A percentile compares a stretch with the other conserved stretches of the same genome.
Evolutionary conservation across 92 coral and sea anemone species (phyloP).

Genomic region (Blastomussa wellsi): DNA sequence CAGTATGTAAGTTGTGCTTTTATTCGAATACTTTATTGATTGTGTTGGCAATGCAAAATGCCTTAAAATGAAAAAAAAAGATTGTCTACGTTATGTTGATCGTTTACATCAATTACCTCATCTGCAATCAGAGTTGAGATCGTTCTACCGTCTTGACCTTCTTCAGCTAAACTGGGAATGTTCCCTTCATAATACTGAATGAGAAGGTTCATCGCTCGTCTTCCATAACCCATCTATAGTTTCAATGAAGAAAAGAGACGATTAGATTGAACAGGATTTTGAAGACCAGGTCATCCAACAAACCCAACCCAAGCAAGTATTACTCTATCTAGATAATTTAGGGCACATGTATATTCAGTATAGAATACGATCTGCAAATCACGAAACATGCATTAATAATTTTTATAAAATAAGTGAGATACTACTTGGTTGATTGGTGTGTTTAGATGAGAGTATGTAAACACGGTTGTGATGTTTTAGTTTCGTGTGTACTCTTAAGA

Average conservation of each 20-base stretch:
- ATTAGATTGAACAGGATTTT: neutral
- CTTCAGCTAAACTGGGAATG: conserved; percentile 85
- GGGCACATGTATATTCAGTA: no score
- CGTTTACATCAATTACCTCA: conserved; percentile 56
- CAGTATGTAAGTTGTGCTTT: neutral
- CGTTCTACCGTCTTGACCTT: conserved; percentile 50
- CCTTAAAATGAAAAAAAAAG: neutral
- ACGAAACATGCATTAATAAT: no score
- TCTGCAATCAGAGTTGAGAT: conserved; percentile 68
- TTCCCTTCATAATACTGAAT: conserved; percentile 92
- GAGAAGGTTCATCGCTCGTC: conserved; percentile 76
- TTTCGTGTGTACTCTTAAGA: no score
- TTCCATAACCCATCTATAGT: conserved; percentile 94
- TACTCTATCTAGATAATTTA: no score
- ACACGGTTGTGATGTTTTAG: no score
- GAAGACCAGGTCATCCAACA: neutral
- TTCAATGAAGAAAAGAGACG: neutral
- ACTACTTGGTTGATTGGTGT: no score
- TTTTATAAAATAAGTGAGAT: no score
- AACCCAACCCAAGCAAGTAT: neutral
- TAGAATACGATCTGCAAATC: no score
- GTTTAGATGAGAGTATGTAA: no score
- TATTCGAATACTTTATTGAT: no score
- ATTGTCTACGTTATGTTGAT: neutral
- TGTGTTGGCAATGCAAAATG: neutral